These are phyloP conservation scores for Dynastes hyllus DNA, from an alignment of 2,888 invertebrate genomes.

Conservation along the genomic window DNA sequence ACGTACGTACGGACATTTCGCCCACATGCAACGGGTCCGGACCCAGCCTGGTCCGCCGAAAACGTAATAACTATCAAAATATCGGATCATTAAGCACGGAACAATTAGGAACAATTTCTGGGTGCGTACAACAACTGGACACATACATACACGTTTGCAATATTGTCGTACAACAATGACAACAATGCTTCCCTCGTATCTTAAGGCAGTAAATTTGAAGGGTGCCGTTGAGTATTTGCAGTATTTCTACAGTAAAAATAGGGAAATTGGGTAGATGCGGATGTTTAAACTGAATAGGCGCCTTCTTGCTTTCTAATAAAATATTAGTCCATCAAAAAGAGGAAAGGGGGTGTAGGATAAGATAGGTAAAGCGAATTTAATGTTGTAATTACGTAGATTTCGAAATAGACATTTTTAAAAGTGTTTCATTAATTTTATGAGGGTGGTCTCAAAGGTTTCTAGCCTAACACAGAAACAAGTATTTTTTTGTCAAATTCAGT, in stretches of 20 bases:
- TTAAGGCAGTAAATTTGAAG: conserved; percentile 9
- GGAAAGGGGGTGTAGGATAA: neutral
- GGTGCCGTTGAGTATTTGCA: neutral
- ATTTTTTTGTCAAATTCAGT: too few relatives aligned
- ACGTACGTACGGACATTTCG: conserved; percentile 1
- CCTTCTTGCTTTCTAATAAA: neutral
- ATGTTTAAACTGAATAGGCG: neutral
- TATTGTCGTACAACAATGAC: conserved; percentile 14
- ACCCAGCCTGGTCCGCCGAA: neutral
- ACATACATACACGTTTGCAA: neutral
- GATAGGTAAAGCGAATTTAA: too few relatives aligned
- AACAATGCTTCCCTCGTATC: conserved; percentile 7
- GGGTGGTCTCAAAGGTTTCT: too few relatives aligned
- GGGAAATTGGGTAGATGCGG: neutral
- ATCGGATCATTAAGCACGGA: conserved; percentile 33
- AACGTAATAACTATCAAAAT: conserved; percentile 30
- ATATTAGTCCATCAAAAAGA: neutral
- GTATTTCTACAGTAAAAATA: neutral
- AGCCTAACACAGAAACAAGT: too few relatives aligned
- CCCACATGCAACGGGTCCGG: neutral
- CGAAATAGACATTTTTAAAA: too few relatives aligned
- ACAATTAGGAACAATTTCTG: conserved; percentile 30
- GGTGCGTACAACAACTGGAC: conserved; percentile 18
- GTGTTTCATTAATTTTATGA: too few relatives aligned
- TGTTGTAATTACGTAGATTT: too few relatives aligned